phyloP scores from a whole-genome alignment of 2,888 invertebrate genomes.

The Halocaridina rubra region DNA sequence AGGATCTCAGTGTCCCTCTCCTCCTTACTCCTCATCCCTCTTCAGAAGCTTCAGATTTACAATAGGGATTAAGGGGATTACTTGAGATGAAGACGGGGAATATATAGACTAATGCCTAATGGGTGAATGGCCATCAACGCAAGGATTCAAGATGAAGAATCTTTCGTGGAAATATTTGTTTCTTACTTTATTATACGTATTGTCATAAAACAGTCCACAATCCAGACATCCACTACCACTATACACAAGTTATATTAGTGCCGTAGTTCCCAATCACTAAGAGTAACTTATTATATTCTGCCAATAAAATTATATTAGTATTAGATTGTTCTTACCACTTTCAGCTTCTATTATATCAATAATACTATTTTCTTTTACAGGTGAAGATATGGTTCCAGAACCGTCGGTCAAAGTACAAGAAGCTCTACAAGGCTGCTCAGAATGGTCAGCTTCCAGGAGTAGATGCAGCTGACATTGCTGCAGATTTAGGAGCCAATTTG shows the following conservation, averaged over 20 bases:
- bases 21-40: no score
- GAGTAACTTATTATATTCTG: no score
- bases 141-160: no score
- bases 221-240: no score
- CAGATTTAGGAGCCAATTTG: slow-evolving; percentile 50
- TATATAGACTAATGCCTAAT: neutral
- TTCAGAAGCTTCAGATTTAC: slow-evolving; percentile 36
- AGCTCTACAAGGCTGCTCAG: slow-evolving; percentile 95
- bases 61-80: slow-evolving; percentile 38
- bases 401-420: slow-evolving; percentile 97
- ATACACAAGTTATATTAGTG: no score
- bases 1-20: slow-evolving; percentile 1
- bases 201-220: no score
- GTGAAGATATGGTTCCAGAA: slow-evolving; percentile 99
- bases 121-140: neutral
- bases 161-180: no score
- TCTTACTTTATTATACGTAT: no score
- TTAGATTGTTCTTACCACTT: no score
- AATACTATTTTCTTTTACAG: slow-evolving; percentile 74
- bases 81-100: neutral
- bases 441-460: slow-evolving; percentile 58
- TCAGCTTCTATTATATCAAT: no score
- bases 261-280: no score
- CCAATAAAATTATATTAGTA: no score
- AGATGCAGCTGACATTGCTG: slow-evolving; percentile 55